Conservation (phyloP, 2,888 invertebrate genomes). For the Cephus rjabovi region DNA sequence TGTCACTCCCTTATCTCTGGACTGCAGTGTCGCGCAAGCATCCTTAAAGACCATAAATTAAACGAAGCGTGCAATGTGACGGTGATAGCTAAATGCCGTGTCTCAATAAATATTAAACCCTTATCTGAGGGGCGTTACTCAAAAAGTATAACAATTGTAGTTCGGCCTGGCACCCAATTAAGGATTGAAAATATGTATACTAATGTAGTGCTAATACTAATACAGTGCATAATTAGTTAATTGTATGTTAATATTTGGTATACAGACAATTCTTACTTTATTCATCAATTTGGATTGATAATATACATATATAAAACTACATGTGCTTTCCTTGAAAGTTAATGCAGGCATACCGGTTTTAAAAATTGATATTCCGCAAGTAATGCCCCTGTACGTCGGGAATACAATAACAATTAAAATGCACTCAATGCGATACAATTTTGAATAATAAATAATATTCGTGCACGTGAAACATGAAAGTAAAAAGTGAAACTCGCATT, state of each 20-base stretch:
- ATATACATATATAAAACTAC: neutral
- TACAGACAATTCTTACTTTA: neutral
- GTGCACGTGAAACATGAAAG: neutral
- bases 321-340: neutral
- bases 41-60: neutral
- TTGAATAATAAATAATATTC: neutral
- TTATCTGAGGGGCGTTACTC: neutral
- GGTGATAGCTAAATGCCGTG: neutral
- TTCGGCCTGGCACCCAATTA: neutral
- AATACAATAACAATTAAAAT: neutral
- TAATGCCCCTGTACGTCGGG: neutral
- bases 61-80: neutral
- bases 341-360: neutral
- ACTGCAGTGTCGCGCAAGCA: neutral
- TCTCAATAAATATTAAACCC: neutral
- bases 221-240: neutral
- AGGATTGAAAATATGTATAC: neutral
- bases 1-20: neutral
- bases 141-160: neutral
- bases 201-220: neutral
- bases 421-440: neutral
- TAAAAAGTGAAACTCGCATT: neutral
- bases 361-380: neutral
- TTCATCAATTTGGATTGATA: no score
- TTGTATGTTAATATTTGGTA: neutral